A percentile compares a stretch with the other conserved stretches of the same genome.
Conservation (phyloP, 2,113 vertebrate genomes). For the Alces alces region DNA sequence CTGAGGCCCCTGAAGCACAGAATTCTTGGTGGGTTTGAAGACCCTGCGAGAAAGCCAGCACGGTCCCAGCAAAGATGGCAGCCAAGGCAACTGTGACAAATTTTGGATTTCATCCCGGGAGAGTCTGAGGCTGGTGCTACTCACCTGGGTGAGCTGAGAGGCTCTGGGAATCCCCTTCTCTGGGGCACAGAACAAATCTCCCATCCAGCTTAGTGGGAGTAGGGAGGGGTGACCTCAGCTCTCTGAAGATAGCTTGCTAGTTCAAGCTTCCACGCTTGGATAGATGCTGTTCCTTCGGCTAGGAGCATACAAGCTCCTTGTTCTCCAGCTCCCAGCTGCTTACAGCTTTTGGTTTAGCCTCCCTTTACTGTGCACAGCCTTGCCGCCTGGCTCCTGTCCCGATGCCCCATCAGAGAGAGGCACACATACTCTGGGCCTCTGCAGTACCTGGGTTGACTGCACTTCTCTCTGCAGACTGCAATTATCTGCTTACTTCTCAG, state of each 20-base stretch:
- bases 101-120: not conserved
- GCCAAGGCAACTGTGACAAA: not conserved
- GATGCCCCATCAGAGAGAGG: not conserved
- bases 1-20: not conserved
- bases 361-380: not conserved
- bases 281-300: not conserved
- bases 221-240: not conserved
- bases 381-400: not conserved
- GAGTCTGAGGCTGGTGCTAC: not conserved
- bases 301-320: not conserved
- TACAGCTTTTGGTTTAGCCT: not conserved
- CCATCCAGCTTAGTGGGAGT: too few species aligned
- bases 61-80: not conserved
- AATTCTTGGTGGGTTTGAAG: not conserved
- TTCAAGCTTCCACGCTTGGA: accelerated
- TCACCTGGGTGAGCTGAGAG: not conserved
- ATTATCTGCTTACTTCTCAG: not conserved
- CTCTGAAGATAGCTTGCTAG: not conserved
- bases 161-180: not conserved
- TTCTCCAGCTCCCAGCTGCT: not conserved
- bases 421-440: not conserved
- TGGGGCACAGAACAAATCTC: not conserved
- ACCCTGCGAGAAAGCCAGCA: not conserved
- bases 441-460: not conserved
- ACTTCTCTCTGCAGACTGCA: not conserved